Conservation (phyloP, 2,888 invertebrate species). For the Troides aeacus region DNA sequence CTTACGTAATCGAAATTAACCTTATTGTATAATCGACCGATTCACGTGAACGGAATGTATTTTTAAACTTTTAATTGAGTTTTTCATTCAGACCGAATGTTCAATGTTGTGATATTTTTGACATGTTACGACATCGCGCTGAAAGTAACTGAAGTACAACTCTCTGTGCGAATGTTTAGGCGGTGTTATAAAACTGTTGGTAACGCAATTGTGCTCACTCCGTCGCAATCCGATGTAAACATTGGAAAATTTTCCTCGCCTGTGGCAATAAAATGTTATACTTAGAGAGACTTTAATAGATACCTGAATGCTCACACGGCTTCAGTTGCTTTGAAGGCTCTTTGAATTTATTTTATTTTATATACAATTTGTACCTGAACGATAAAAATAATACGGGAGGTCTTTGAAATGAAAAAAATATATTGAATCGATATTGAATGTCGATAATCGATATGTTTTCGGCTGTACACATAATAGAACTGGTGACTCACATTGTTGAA, state of each 20-base stretch:
- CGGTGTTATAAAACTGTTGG: conserved; percentile 33
- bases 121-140: conserved; percentile 38
- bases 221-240: conserved; percentile 3
- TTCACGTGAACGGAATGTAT: conserved; percentile 47
- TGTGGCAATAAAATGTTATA: conserved; percentile 14
- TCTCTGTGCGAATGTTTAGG: conserved; percentile 35
- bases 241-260: conserved; percentile 21
- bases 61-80: conserved; percentile 54
- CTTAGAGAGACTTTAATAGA: conserved; percentile 15
- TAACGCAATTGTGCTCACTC: conserved; percentile 32
- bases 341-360: not conserved
- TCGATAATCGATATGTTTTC: conserved; percentile 69
- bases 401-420: conserved; percentile 58
- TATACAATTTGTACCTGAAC: not conserved
- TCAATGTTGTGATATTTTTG: conserved; percentile 43
- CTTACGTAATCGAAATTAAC: conserved; percentile 42
- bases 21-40: conserved; percentile 42
- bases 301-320: not conserved
- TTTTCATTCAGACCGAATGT: conserved; percentile 45
- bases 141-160: conserved; percentile 33
- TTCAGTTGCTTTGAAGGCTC: not conserved
- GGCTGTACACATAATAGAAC: conserved; percentile 66
- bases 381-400: conserved; percentile 53
- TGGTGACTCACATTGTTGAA: conserved; percentile 57
- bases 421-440: conserved; percentile 58